Percentiles rank a stretch among this genome's conserved stretches.
Evolutionary conservation across 2,888 invertebrate species (phyloP).

Genomic region (Lasioglossum calceatum): DNA sequence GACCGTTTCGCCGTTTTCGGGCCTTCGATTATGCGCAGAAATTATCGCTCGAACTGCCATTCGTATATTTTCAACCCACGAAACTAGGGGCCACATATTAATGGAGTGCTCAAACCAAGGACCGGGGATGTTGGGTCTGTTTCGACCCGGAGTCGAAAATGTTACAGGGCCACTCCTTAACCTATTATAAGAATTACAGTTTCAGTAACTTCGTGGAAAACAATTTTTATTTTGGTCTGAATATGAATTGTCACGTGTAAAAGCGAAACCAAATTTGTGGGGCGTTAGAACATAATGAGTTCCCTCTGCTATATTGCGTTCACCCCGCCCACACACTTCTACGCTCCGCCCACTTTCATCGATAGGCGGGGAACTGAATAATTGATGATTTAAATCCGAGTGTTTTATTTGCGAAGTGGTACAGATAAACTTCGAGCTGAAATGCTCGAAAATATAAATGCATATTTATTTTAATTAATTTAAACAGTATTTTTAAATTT

Average conservation of each 20-base stretch:
- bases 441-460: background rate
- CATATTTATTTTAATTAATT: no score
- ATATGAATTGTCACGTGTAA: background rate
- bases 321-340: background rate
- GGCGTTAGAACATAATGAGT: background rate
- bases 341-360: background rate
- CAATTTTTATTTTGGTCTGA: background rate
- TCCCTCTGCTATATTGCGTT: background rate
- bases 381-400: background rate
- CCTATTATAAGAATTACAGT: no score
- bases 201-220: background rate
- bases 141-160: background rate
- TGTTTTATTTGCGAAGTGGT: background rate
- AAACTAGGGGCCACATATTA: background rate
- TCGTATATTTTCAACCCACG: background rate
- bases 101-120: background rate
- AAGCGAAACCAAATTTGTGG: background rate
- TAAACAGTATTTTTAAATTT: background rate
- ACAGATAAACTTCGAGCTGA: background rate
- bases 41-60: conserved; percentile 8
- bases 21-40: background rate
- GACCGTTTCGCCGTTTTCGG: background rate
- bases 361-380: background rate
- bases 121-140: background rate
- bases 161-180: background rate